Conservation (phyloP, 1,140 invertebrate genomes). For the Anagrus nilaparvatae region DNA sequence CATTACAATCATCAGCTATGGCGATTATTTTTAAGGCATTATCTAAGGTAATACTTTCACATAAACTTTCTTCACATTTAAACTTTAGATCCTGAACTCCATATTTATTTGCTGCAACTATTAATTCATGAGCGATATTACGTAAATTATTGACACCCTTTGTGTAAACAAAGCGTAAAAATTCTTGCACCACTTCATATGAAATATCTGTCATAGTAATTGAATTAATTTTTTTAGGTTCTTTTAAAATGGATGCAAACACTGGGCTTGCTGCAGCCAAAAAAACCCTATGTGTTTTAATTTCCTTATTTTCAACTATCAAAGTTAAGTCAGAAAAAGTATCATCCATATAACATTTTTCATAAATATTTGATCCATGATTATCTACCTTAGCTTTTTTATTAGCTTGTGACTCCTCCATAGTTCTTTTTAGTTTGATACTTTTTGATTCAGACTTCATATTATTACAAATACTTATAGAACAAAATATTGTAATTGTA, state of each 20-base stretch:
- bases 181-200: background rate
- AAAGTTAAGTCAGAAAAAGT: background rate
- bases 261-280: background rate
- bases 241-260: conserved; percentile 2
- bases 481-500: no score
- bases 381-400: no score
- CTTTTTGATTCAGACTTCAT: no score
- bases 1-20: no score
- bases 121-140: background rate
- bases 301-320: background rate
- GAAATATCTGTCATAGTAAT: background rate
- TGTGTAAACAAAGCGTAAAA: conserved; percentile 1
- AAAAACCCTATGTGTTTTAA: background rate
- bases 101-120: conserved; percentile 5
- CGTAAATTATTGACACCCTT: background rate
- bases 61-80: conserved; percentile 1
- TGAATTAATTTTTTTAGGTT: background rate
- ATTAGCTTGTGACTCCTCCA: no score
- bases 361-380: no score
- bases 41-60: no score
- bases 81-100: background rate
- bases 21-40: no score
- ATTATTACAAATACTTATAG: no score
- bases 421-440: no score
- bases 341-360: no score